A percentile compares a stretch with the other conserved stretches of the same genome.
Conservation (phyloP, 2,797 vertebrate genomes). For the Artibeus lituratus region DNA sequence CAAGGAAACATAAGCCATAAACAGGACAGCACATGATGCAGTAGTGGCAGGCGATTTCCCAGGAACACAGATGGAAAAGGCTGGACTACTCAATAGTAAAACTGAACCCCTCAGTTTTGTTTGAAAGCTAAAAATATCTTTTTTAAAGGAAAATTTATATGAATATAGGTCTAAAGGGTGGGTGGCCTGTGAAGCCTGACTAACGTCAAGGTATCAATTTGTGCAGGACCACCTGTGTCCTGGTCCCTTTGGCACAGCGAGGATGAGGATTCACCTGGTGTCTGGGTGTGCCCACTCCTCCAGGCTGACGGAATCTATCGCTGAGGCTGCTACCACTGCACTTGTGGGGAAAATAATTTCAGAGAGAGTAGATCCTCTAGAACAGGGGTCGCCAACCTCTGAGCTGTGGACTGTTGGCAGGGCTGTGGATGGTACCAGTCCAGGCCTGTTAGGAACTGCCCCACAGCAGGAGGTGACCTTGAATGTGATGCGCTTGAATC, state of each 20-base stretch:
- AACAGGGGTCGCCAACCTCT: no score
- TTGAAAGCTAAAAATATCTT: slow-evolving; percentile 18
- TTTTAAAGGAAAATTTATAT: neutral
- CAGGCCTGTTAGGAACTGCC: no score
- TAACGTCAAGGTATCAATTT: neutral
- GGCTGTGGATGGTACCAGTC: no score
- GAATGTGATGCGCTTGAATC: no score
- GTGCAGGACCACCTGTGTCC: neutral
- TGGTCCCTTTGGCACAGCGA: neutral
- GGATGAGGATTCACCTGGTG: neutral
- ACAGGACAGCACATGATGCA: neutral
- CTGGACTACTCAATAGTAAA: neutral
- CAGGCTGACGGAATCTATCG: neutral
- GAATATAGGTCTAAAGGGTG: neutral
- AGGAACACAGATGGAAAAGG: neutral
- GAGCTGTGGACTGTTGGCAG: no score
- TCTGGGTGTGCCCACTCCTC: neutral
- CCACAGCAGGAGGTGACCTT: no score
- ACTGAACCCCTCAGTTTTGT: neutral
- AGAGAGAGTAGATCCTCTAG: neutral
- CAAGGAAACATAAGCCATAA: neutral
- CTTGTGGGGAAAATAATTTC: neutral
- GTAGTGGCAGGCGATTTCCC: neutral
- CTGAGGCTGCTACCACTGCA: neutral
- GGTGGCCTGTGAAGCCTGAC: neutral